These are phyloP conservation scores for Helicoverpa armigera DNA, from an alignment of 1,140 invertebrate species.

Conservation along the genomic window DNA sequence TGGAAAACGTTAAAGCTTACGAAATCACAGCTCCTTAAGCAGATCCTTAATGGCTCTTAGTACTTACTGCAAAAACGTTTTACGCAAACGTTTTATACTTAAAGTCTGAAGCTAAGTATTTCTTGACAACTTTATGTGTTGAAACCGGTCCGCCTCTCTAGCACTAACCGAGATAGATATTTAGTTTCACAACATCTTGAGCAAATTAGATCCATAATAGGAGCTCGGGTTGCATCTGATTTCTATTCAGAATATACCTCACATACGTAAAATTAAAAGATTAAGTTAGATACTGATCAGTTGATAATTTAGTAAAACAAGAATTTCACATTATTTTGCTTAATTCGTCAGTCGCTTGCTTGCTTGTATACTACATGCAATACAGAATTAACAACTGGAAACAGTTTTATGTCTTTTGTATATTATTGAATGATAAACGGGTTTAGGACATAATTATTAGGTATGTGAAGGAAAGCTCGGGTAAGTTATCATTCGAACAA, in stretches of 20 bases:
- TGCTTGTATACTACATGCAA: too few relatives aligned
- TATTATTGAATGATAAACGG: too few relatives aligned
- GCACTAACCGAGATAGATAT: constrained; percentile 11
- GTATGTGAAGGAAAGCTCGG: too few relatives aligned
- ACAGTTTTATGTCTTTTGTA: too few relatives aligned
- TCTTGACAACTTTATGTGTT: background rate
- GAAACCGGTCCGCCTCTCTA: background rate
- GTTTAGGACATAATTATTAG: too few relatives aligned
- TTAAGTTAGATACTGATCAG: background rate
- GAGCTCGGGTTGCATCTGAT: background rate
- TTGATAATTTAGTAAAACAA: background rate
- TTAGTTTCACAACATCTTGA: constrained; percentile 18
- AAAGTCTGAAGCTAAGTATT: constrained; percentile 3
- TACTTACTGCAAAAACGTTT: background rate
- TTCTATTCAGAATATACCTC: constrained; percentile 1
- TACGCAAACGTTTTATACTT: background rate
- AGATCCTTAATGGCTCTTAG: background rate
- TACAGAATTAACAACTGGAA: too few relatives aligned
- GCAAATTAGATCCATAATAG: background rate
- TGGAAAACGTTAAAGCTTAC: background rate
- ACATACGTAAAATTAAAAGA: background rate
- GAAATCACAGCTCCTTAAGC: background rate
- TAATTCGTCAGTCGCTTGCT: too few relatives aligned
- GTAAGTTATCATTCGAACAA: too few relatives aligned
- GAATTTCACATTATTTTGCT: too few relatives aligned